A percentile compares a stretch with the other conserved stretches of the same genome.
phyloP scores from a whole-genome alignment of 2,797 vertebrate genomes.

The Alcedo quadribrachys region DNA sequence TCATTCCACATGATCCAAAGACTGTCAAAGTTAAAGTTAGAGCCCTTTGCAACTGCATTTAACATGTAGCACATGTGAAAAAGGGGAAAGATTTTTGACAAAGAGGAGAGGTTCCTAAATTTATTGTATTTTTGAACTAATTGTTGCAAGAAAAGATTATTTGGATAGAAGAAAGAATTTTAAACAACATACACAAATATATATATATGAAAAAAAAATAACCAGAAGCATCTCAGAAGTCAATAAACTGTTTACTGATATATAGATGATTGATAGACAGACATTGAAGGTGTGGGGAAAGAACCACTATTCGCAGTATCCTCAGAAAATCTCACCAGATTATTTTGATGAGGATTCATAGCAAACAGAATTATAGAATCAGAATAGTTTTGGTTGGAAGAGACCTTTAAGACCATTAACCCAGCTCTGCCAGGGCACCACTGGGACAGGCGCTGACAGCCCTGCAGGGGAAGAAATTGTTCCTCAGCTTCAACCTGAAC shows the following conservation, averaged over 20 bases:
- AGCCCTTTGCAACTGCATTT: neutral
- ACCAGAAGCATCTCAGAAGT: neutral
- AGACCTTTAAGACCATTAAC: neutral
- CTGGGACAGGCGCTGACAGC: neutral
- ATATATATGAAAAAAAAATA: neutral
- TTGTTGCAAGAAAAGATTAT: neutral
- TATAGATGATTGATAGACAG: neutral
- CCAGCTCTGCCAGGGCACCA: neutral
- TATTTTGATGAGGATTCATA: neutral
- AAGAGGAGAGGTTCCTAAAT: neutral
- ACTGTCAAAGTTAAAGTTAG: neutral
- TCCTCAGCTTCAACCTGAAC: neutral
- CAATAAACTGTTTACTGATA: neutral
- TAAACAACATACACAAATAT: neutral
- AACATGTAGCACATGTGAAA: neutral
- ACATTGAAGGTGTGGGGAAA: neutral
- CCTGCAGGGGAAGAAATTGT: neutral
- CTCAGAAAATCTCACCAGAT: neutral
- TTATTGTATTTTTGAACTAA: neutral
- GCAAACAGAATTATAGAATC: neutral
- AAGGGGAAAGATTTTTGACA: neutral
- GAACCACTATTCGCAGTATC: neutral
- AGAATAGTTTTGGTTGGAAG: neutral
- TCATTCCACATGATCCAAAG: neutral
- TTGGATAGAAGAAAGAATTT: neutral